Evolutionary conservation across 1,140 invertebrate genomes (phyloP).

Genomic region (Colletes gigas): DNA sequence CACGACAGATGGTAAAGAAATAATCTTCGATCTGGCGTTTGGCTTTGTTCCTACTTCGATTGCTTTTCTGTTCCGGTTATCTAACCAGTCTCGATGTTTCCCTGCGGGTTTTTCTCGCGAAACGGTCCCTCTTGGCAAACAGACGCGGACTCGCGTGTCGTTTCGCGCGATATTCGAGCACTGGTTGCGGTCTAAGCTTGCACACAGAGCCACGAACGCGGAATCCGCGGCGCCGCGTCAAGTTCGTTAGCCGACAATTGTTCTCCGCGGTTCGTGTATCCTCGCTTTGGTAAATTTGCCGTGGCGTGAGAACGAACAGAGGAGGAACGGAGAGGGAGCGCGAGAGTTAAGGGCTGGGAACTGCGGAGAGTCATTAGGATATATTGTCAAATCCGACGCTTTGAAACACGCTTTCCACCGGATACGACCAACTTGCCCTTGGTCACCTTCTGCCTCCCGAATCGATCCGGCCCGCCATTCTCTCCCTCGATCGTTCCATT

Average conservation of each 20-base stretch:
- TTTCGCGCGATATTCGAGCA: neutral
- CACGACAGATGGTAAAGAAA: neutral
- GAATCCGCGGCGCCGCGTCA: conserved; percentile 22
- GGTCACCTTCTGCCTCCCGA: neutral
- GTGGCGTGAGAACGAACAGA: neutral
- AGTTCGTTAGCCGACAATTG: conserved; percentile 74
- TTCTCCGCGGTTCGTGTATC: conserved; percentile 54
- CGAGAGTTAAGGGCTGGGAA: conserved; percentile 19
- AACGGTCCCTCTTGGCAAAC: neutral
- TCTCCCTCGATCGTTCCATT: neutral
- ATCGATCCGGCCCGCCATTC: conserved; percentile 5
- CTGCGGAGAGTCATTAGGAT: conserved; percentile 57
- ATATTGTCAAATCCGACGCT: conserved; percentile 60
- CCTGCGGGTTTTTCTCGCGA: neutral
- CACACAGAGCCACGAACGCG: neutral
- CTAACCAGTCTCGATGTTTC: neutral
- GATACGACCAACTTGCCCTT: conserved; percentile 68
- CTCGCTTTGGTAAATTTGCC: conserved; percentile 41
- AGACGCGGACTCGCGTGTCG: neutral
- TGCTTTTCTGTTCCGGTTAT: neutral
- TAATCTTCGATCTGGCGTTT: neutral
- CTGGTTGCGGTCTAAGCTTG: conserved; percentile 6
- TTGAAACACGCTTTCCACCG: conserved; percentile 59
- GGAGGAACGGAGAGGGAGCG: neutral
- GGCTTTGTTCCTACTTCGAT: neutral